Conservation (phyloP, 2,113 vertebrate genomes). For the Hepsetus odoe region DNA sequence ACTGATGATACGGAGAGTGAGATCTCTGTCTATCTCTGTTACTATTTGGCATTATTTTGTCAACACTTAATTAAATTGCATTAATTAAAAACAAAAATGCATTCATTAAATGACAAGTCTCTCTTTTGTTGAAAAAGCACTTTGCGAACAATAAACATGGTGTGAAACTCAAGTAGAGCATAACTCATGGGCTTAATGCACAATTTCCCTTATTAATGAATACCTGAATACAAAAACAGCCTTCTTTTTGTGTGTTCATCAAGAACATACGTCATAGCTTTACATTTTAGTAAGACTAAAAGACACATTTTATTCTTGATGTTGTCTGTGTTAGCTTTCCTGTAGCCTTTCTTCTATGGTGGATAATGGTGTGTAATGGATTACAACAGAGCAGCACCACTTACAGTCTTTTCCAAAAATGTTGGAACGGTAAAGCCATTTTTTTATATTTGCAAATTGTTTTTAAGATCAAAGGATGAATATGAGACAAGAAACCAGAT, state of each 20-base stretch:
- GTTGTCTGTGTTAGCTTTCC: too few relatives aligned
- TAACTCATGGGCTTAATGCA: neutral
- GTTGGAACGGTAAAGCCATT: too few relatives aligned
- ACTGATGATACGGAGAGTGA: neutral
- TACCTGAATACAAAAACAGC: neutral
- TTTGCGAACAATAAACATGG: neutral
- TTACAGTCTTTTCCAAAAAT: too few relatives aligned
- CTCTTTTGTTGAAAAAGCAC: neutral
- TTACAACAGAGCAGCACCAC: too few relatives aligned
- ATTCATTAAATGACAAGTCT: neutral
- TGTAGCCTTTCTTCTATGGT: too few relatives aligned
- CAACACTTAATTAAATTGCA: neutral
- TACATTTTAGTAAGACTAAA: too few relatives aligned
- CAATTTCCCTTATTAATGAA: slow-evolving; percentile 1
- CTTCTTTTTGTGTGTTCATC: neutral
- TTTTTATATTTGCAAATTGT: too few relatives aligned
- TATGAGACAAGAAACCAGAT: too few relatives aligned
- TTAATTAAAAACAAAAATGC: neutral
- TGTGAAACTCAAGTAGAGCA: neutral
- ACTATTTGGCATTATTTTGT: neutral
- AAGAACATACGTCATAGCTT: neutral
- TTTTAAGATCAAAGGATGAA: too few relatives aligned
- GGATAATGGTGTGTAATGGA: too few relatives aligned
- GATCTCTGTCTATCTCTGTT: neutral
- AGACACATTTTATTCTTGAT: neutral